Conservation (phyloP, 2,888 invertebrate genomes). For the Nebria brevicollis region DNA sequence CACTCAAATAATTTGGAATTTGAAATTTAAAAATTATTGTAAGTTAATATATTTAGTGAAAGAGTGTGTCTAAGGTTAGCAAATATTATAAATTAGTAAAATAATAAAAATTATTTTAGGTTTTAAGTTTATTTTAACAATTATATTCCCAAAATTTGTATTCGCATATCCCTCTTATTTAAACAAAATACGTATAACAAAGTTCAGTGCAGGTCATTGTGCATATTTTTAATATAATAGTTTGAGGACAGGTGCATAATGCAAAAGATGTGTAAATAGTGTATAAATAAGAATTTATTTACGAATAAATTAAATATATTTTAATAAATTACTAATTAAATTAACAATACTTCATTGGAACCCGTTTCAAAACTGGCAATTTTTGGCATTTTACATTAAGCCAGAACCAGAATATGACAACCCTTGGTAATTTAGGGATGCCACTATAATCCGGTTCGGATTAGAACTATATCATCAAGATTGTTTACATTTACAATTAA, state of each 20-base stretch:
- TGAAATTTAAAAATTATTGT: no score
- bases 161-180: neutral
- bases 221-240: no score
- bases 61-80: no score
- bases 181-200: no score
- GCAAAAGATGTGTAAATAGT: neutral
- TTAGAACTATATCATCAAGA: constrained; percentile 1
- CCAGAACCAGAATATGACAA: neutral
- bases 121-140: no score
- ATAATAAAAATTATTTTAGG: no score
- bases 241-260: neutral
- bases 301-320: constrained; percentile 12
- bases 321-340: constrained; percentile 5
- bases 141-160: no score
- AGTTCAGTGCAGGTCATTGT: neutral
- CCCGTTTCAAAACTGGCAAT: constrained; percentile 28
- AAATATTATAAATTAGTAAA: no score
- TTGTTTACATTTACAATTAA: constrained; percentile 21
- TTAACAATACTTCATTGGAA: constrained; percentile 8
- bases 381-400: constrained; percentile 15
- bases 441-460: neutral
- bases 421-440: neutral
- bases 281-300: neutral
- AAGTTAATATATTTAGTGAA: no score
- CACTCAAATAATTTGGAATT: no score